Evolutionary conservation across 1,140 invertebrate genomes (phyloP).

Genomic region (Akabosia matsudoensis): DNA sequence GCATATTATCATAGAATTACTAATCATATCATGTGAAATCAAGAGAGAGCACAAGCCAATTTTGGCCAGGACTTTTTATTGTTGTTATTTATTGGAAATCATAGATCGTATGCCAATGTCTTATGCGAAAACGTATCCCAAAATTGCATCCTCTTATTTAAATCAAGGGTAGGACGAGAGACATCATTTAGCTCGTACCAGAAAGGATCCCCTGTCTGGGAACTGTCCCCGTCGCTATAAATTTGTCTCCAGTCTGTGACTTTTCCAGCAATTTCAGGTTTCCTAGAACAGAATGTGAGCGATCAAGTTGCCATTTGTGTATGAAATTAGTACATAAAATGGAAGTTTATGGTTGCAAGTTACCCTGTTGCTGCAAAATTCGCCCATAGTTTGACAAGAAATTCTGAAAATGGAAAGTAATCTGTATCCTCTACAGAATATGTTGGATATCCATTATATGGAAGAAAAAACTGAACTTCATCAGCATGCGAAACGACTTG

Average conservation of each 20-base stretch:
- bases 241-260: not conserved
- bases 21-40: too few relatives aligned
- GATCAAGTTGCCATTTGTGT: too few relatives aligned
- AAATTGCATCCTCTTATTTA: constrained; percentile 33
- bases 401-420: constrained; percentile 34
- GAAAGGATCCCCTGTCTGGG: too few relatives aligned
- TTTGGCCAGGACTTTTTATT: too few relatives aligned
- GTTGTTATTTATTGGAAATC: too few relatives aligned
- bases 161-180: not conserved
- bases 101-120: constrained; percentile 24
- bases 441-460: constrained; percentile 35
- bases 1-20: too few relatives aligned
- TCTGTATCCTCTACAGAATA: constrained; percentile 15
- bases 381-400: constrained; percentile 34
- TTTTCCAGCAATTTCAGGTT: not conserved
- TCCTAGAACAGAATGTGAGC: constrained; percentile 1
- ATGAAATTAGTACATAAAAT: constrained; percentile 9
- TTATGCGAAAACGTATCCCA: constrained; percentile 32
- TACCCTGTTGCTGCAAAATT: constrained; percentile 39
- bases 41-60: too few relatives aligned
- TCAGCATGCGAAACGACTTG: constrained; percentile 31
- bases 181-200: constrained; percentile 34
- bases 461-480: constrained; percentile 40
- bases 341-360: not conserved
- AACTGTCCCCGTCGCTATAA: not conserved